These are phyloP conservation scores for Saturnia pavonia DNA, from an alignment of 2,888 invertebrate genomes.

Conservation along the genomic window DNA sequence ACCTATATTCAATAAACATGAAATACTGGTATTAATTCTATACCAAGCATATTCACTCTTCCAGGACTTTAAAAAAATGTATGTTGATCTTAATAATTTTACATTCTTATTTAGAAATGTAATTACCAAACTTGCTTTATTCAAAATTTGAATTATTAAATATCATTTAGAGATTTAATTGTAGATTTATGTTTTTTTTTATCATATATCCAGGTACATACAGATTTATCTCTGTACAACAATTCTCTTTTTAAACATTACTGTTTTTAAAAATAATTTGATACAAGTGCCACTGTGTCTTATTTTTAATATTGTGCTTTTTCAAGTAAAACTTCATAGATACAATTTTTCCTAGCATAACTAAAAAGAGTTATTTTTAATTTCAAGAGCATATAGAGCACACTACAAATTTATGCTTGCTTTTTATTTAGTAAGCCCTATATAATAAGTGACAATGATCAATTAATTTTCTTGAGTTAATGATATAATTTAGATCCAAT, in stretches of 20 bases:
- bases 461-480: constrained; percentile 16
- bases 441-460: constrained; percentile 12
- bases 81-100: not conserved
- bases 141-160: not conserved
- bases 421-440: constrained; percentile 9
- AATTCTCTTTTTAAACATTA: not conserved
- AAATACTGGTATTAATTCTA: constrained; percentile 20
- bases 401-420: constrained; percentile 34
- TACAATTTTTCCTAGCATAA: constrained; percentile 33
- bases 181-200: not conserved
- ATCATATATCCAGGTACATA: not conserved
- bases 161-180: not conserved
- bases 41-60: not conserved
- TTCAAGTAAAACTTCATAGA: constrained; percentile 28
- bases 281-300: not conserved
- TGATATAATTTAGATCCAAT: constrained; percentile 24
- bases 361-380: constrained; percentile 36
- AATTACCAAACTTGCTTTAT: not conserved
- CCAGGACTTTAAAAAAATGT: not conserved
- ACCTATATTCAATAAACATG: not conserved
- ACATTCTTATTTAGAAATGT: not conserved
- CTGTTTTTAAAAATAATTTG: not conserved
- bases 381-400: constrained; percentile 26
- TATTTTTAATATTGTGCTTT: constrained; percentile 25
- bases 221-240: constrained; percentile 2